Evolutionary conservation across 2,113 vertebrate genomes (phyloP).

Genomic region (Rynchops niger): DNA sequence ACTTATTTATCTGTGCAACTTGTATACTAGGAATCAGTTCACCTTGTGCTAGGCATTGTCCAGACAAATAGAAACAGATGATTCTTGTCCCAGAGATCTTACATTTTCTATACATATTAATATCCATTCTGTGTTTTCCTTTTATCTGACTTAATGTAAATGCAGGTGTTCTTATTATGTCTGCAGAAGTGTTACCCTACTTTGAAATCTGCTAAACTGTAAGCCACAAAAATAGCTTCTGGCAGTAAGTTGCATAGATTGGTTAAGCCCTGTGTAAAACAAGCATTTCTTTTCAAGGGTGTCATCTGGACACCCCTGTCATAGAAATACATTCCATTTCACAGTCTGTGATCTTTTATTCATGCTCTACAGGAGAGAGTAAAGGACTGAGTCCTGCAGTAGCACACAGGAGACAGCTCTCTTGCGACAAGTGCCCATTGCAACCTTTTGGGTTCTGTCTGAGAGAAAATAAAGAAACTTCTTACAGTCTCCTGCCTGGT

Average conservation of each 20-base stretch:
- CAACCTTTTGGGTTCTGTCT: not conserved
- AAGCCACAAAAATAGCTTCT: constrained; percentile 35
- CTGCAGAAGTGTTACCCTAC: not conserved
- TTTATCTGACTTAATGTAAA: constrained; percentile 20
- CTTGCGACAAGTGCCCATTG: not conserved
- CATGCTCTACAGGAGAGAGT: not conserved
- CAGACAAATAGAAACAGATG: not conserved
- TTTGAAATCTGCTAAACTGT: constrained; percentile 40
- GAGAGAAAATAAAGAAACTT: not conserved
- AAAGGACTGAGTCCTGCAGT: not conserved
- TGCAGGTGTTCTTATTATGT: constrained; percentile 47
- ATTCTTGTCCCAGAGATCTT: not conserved
- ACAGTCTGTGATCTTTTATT: constrained; percentile 47
- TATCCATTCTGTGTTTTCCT: not conserved
- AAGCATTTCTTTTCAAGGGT: constrained; percentile 2
- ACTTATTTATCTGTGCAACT: not conserved
- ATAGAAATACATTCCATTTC: not conserved
- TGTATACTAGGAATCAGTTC: not conserved
- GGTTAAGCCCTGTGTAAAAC: constrained; percentile 39
- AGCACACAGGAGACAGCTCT: not conserved
- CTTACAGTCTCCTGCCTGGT: not conserved
- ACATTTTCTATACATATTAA: not conserved
- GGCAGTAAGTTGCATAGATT: not conserved
- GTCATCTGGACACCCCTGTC: not conserved
- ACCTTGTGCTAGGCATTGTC: not conserved